Percentiles rank a stretch among this genome's conserved stretches.
Conservation (phyloP, 1,140 invertebrate species). For the Diorhabda carinulata region DNA sequence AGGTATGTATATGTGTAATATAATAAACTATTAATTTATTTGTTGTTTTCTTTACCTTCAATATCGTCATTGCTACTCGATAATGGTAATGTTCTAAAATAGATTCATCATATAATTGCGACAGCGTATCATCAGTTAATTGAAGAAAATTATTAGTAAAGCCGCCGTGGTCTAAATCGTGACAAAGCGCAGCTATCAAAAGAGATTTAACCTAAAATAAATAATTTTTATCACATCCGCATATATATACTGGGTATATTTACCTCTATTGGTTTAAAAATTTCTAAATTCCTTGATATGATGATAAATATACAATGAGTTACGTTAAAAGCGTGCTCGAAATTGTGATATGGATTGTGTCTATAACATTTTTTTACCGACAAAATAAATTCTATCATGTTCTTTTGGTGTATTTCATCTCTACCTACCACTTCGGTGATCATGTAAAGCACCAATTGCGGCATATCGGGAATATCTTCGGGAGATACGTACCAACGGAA, state of each 20-base stretch:
- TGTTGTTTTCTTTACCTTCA: slow-evolving; percentile 45
- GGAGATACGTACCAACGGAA: slow-evolving; percentile 54
- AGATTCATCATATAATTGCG: slow-evolving; percentile 53
- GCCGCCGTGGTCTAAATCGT: slow-evolving; percentile 58
- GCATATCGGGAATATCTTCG: slow-evolving; percentile 48
- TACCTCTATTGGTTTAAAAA: slow-evolving; percentile 50
- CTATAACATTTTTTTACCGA: slow-evolving; percentile 52
- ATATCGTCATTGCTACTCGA: slow-evolving; percentile 51
- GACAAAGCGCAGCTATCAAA: slow-evolving; percentile 53
- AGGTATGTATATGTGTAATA: no score
- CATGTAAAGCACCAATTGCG: slow-evolving; percentile 52
- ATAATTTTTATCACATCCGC: not conserved
- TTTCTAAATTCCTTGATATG: slow-evolving; percentile 48
- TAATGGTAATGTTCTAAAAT: slow-evolving; percentile 57
- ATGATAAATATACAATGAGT: slow-evolving; percentile 57
- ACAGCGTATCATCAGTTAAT: slow-evolving; percentile 49
- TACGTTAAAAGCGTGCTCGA: slow-evolving; percentile 57
- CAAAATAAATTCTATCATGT: slow-evolving; percentile 48
- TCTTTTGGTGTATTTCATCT: slow-evolving; percentile 42
- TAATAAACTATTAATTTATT: not conserved
- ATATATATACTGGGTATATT: not conserved
- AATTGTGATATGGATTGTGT: slow-evolving; percentile 57
- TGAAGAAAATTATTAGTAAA: slow-evolving; percentile 57
- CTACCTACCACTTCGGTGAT: slow-evolving; percentile 48
- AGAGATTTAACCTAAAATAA: slow-evolving; percentile 49